Conservation (phyloP, 2,113 vertebrate genomes). For the Mormyrus iriodes region DNA sequence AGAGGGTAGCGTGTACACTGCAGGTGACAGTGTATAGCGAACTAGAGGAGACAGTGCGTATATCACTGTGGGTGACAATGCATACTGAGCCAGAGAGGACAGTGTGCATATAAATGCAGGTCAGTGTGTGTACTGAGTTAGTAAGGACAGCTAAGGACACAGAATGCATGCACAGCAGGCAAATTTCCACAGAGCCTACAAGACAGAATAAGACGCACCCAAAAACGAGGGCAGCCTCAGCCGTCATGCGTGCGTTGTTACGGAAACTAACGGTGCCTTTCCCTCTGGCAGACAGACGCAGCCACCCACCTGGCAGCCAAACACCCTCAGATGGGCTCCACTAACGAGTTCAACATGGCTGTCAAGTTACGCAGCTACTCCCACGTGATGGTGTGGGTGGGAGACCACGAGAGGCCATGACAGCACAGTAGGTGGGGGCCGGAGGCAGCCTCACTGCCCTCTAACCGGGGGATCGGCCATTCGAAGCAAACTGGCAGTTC, state of each 20-base stretch:
- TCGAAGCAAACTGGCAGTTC: background rate
- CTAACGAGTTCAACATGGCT: slow-evolving; percentile 54
- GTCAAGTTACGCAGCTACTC: slow-evolving; percentile 34
- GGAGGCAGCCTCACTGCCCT: background rate
- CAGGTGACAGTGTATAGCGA: background rate
- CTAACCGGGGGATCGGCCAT: background rate
- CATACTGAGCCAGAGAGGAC: background rate
- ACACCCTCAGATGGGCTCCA: slow-evolving; percentile 17
- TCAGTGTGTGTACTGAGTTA: background rate
- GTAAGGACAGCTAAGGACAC: background rate
- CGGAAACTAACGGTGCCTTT: background rate
- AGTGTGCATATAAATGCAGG: background rate
- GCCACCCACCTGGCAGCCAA: background rate
- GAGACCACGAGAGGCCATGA: slow-evolving; percentile 5
- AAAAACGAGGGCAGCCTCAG: background rate
- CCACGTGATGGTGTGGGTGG: background rate
- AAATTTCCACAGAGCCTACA: background rate
- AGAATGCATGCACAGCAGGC: background rate
- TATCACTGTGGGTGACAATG: background rate
- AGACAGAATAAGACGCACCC: background rate
- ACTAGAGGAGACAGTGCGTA: background rate
- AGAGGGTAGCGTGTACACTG: background rate
- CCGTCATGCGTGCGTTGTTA: background rate
- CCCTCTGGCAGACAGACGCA: background rate
- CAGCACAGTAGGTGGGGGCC: background rate